Conservation (phyloP, 2,113 vertebrate genomes). For the Poeciliopsis prolifica region DNA sequence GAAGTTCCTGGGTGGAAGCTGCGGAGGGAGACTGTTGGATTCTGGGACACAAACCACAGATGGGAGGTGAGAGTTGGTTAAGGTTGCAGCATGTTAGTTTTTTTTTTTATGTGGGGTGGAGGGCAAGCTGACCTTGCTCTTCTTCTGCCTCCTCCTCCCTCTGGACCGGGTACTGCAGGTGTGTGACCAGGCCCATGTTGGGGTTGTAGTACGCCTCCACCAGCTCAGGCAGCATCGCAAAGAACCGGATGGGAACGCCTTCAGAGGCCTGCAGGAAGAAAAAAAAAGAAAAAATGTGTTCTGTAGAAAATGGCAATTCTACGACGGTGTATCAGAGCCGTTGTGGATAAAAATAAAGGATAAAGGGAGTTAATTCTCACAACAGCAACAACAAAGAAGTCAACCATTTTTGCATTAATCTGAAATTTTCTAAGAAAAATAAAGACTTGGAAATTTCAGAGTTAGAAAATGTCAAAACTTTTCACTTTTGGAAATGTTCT, state of each 20-base stretch:
- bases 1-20: constrained; percentile 90
- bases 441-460: no score
- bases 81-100: neutral
- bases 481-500: no score
- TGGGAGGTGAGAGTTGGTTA: neutral
- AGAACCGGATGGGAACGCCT: constrained; percentile 92
- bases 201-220: constrained; percentile 95
- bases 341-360: no score
- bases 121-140: constrained; percentile 82
- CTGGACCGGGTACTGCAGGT: constrained; percentile 88
- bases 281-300: neutral
- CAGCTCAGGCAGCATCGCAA: constrained; percentile 86
- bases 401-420: no score
- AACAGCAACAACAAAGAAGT: no score
- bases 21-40: constrained; percentile 78
- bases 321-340: no score
- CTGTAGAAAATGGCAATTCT: no score
- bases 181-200: constrained; percentile 93
- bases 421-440: no score
- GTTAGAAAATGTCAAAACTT: no score
- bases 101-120: neutral
- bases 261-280: constrained; percentile 87
- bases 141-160: constrained; percentile 90
- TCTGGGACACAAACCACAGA: constrained; percentile 74
- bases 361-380: no score